Evolutionary conservation across 2,888 invertebrate species (phyloP).

Genomic region (Meteorus cinctellus): DNA sequence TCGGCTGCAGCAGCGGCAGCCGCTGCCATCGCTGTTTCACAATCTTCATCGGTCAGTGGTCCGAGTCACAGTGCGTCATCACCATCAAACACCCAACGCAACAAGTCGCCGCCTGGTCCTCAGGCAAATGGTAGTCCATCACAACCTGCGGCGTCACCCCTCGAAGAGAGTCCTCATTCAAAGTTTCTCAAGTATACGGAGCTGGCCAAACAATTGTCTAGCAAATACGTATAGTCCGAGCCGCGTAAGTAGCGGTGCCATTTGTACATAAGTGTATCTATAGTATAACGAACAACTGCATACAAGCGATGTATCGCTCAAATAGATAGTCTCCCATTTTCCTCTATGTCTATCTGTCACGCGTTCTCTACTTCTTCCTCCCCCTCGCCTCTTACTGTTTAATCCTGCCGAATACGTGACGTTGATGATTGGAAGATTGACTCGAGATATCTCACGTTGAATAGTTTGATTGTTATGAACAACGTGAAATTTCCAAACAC

Average conservation of each 20-base stretch:
- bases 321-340: constrained; percentile 29
- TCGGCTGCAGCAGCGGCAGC: constrained; percentile 76
- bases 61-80: constrained; percentile 65
- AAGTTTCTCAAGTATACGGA: constrained; percentile 99
- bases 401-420: constrained; percentile 27
- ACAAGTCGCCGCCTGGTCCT: constrained; percentile 75
- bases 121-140: constrained; percentile 72
- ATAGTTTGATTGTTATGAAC: constrained; percentile 43
- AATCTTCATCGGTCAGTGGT: constrained; percentile 68
- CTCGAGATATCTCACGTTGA: constrained; percentile 42
- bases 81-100: constrained; percentile 76
- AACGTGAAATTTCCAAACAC: constrained; percentile 25
- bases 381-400: constrained; percentile 15
- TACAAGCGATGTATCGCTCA: constrained; percentile 46
- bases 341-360: constrained; percentile 6
- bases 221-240: constrained; percentile 91
- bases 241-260: constrained; percentile 74
- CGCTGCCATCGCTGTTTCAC: constrained; percentile 68
- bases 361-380: background rate
- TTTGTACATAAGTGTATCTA: constrained; percentile 73
- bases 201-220: constrained; percentile 97
- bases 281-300: constrained; percentile 60
- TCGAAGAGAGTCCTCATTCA: constrained; percentile 94
- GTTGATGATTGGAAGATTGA: constrained; percentile 40
- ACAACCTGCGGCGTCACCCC: constrained; percentile 74